phyloP scores from a whole-genome alignment of 2,113 vertebrate genomes.

The Pterocles burchelli region DNA sequence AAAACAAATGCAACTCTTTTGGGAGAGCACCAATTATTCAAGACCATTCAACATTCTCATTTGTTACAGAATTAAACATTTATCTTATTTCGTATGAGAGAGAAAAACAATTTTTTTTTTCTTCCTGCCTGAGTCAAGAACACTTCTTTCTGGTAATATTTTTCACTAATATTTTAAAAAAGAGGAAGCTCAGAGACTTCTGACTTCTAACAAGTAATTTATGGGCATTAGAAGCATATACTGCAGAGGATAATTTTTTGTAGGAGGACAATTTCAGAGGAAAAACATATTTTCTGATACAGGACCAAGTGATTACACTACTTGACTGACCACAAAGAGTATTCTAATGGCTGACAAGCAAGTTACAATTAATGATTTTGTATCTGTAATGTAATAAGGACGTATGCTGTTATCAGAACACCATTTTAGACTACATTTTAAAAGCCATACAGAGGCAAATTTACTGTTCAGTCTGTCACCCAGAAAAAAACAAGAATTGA shows the following conservation, averaged over 20 bases:
- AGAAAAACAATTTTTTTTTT: neutral
- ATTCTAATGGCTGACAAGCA: neutral
- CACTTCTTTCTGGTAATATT: neutral
- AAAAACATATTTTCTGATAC: neutral
- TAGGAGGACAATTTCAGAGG: neutral
- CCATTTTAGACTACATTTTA: neutral
- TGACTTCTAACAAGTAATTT: neutral
- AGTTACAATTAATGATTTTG: neutral
- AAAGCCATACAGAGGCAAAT: neutral
- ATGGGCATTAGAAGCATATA: neutral
- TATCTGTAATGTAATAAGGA: neutral
- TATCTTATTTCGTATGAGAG: neutral
- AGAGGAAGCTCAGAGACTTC: neutral
- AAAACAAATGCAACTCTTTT: neutral
- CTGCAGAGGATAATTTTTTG: neutral
- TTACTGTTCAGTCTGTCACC: neutral
- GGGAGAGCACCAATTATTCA: slow-evolving; percentile 21
- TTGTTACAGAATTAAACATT: slow-evolving; percentile 60
- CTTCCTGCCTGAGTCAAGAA: neutral
- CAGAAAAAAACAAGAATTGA: neutral
- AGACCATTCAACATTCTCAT: slow-evolving; percentile 10
- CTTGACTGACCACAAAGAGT: neutral
- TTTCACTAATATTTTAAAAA: neutral
- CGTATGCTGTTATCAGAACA: neutral
- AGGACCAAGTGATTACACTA: neutral